Percentiles rank a stretch among this genome's conserved stretches.
Evolutionary conservation across 2,888 invertebrate genomes (phyloP).

Genomic region (Cataglyphis rosenhaueri): DNA sequence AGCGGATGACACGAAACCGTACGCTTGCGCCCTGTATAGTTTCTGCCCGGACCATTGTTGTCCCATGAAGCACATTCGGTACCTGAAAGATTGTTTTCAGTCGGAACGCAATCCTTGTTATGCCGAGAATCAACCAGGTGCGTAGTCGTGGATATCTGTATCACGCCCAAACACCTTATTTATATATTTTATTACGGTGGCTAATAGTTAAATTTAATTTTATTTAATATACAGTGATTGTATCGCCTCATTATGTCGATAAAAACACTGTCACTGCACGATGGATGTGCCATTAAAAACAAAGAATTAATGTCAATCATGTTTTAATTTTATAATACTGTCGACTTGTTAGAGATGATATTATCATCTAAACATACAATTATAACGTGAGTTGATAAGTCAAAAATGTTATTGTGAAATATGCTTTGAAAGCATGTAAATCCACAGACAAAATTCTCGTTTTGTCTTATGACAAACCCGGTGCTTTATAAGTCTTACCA

Average conservation of each 20-base stretch:
- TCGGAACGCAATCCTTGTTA: slow-evolving; percentile 87
- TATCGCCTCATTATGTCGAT: not conserved
- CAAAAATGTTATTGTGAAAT: not conserved
- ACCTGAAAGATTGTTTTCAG: slow-evolving; percentile 85
- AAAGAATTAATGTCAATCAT: not conserved
- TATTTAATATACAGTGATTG: not conserved
- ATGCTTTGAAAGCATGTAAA: not conserved
- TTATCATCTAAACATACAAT: not conserved
- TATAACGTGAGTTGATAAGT: not conserved
- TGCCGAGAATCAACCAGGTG: slow-evolving; percentile 83
- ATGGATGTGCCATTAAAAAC: not conserved
- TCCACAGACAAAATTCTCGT: slow-evolving; percentile 2
- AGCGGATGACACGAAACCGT: slow-evolving; percentile 87
- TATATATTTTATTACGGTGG: not conserved
- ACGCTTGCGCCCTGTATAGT: slow-evolving; percentile 88
- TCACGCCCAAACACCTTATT: not conserved
- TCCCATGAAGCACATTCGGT: slow-evolving; percentile 85
- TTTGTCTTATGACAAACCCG: slow-evolving; percentile 28
- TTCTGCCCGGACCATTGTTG: slow-evolving; percentile 90
- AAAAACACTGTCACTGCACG: not conserved
- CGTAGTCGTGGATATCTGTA: slow-evolving; percentile 32
- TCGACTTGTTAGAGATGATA: not conserved
- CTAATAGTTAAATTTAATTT: not conserved
- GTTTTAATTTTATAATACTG: not conserved
- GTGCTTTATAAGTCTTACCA: not conserved